phyloP scores from a whole-genome alignment of 1,140 invertebrate species.

The Megalonaias nervosa region DNA sequence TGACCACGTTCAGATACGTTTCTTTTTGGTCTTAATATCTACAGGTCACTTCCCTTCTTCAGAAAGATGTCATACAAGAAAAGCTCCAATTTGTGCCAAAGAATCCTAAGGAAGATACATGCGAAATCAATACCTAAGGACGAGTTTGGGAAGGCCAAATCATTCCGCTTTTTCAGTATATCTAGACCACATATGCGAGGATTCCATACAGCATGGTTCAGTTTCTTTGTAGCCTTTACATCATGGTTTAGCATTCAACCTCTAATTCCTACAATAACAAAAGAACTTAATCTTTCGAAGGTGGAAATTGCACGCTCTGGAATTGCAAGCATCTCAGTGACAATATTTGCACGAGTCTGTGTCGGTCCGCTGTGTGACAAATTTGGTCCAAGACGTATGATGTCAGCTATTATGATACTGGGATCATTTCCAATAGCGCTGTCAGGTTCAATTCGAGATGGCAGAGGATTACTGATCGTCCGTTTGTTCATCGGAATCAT shows the following conservation, averaged over 20 bases:
- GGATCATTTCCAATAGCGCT: constrained; percentile 13
- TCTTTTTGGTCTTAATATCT: too few relatives aligned
- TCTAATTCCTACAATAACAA: constrained; percentile 10
- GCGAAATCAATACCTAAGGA: neutral
- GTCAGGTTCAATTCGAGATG: neutral
- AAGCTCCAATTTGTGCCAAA: neutral
- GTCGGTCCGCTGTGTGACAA: constrained; percentile 11
- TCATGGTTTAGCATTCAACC: constrained; percentile 2
- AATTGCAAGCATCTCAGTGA: constrained; percentile 1
- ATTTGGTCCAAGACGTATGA: constrained; percentile 9
- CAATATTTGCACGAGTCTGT: neutral
- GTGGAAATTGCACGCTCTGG: neutral
- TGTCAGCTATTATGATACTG: constrained; percentile 2
- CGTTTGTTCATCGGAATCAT: constrained; percentile 7
- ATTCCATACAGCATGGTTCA: neutral
- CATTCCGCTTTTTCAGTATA: constrained; percentile 20
- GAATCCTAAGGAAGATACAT: constrained; percentile 7
- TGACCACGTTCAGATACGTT: too few relatives aligned
- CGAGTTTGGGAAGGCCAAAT: constrained; percentile 17
- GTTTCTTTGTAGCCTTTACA: neutral
- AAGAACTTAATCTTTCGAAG: constrained; percentile 4
- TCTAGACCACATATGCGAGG: neutral
- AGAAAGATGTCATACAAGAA: too few relatives aligned
- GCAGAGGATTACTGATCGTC: neutral
- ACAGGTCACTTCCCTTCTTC: too few relatives aligned